Evolutionary conservation across 1,140 invertebrate species (phyloP), one percentile per base, ranked within the genome.

Genomic region (Mamestra configurata): DNA sequence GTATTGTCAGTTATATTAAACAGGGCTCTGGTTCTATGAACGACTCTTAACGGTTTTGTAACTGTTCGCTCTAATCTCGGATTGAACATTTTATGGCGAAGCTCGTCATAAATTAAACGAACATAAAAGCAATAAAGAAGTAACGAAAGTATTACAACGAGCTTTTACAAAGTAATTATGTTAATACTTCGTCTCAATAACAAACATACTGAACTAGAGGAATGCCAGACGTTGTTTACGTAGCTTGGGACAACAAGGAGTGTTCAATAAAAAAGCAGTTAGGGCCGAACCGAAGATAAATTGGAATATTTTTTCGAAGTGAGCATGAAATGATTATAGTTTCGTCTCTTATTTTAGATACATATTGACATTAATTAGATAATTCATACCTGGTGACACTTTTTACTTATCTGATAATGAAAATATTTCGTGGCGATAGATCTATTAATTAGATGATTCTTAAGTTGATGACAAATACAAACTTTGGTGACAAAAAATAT

Each of bases 291-390:
- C 59, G 35, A 40, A 64, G 31, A 64, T 64, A 64, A 20, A 40
- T 64, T 64, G 59, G 59, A 64, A 64, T 64, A 64, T 64, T 64
- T 64, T 64, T 13, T 18, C 35, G 31, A 37, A 15, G n/a, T 18
- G 31, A 37, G 59, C 35, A 37, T 64, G 10, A 1, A 64, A 64
- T n/a, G 59, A 15, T 64, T 31, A 64, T 64, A 20, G 59, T 64
- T 64, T 20, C n/a, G 59, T 20, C 20, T n/a, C n/a, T n/a, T n/a
- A 64, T 22, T 55, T 18, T 18, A 22, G 11, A 37, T n/a, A n/a
- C n/a, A 64, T 64, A 64, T 64, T 31, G 27, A 3, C 27, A 31
- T 31, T 1, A 1, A 31, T 1, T 3, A 1, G 27, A 31, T 31
- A 5, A 5, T 5, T 3, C 27, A 31, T 31, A 3, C 5, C 27